These are phyloP conservation scores for Halocaridina rubra DNA, from an alignment of 2,888 invertebrate species.

Conservation along the genomic window DNA sequence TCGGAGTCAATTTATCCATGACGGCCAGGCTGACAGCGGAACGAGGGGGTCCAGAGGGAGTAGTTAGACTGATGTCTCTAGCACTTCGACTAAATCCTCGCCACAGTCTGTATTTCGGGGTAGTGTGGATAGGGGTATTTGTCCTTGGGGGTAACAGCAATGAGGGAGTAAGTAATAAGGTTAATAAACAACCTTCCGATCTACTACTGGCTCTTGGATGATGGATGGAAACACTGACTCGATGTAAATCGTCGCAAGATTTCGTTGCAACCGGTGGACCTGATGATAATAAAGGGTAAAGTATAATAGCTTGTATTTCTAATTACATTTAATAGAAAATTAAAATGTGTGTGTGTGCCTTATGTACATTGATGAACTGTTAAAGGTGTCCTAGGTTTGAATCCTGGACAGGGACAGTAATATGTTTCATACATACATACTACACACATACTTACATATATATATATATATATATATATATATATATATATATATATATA, in stretches of 20 bases:
- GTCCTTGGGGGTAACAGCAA: not conserved
- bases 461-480: no score
- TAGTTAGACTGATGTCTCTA: constrained; percentile 27
- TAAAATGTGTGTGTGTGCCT: no score
- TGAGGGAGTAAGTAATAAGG: constrained; percentile 33
- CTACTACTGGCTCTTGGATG: constrained; percentile 32
- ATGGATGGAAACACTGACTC: constrained; percentile 15
- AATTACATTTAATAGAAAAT: no score
- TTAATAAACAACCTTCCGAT: constrained; percentile 48
- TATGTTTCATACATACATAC: no score
- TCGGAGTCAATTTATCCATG: constrained; percentile 37
- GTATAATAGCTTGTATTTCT: no score
- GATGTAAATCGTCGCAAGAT: constrained; percentile 47
- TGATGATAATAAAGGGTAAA: no score
- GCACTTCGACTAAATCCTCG: constrained; percentile 48
- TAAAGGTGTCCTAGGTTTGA: no score
- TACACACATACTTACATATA: no score
- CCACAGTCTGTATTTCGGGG: constrained; percentile 40
- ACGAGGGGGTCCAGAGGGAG: constrained; percentile 4
- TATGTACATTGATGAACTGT: no score
- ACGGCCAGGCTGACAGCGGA: constrained; percentile 40
- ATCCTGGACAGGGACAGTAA: no score
- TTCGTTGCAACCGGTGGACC: constrained; percentile 21
- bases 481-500: no score
- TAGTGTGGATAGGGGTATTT: constrained; percentile 3